phyloP scores from a whole-genome alignment of 2,888 invertebrate species.

The Augochlorella aurata region DNA sequence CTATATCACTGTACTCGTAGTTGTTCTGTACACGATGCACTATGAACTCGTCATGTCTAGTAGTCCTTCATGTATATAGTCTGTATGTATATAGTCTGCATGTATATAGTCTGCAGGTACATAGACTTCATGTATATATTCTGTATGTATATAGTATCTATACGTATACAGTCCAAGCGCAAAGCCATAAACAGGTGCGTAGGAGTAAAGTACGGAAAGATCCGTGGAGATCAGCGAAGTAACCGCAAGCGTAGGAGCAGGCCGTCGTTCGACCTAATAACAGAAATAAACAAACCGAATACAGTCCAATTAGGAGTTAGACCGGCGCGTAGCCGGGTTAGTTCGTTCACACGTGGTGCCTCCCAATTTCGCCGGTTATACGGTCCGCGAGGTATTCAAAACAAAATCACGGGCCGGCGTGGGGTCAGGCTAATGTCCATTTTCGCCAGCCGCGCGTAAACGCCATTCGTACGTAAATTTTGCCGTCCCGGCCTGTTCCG shows the following conservation, averaged over 20 bases:
- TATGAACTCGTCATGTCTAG: too few relatives aligned
- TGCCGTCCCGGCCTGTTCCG: conserved; percentile 25
- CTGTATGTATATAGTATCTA: too few relatives aligned
- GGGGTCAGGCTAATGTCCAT: conserved; percentile 35
- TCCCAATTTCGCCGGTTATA: not conserved
- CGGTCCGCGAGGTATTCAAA: conserved; percentile 6
- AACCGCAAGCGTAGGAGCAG: not conserved
- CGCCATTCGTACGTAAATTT: conserved; percentile 51
- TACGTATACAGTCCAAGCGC: too few relatives aligned
- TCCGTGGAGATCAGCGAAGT: not conserved
- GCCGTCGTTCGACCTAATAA: not conserved
- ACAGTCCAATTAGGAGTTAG: conserved; percentile 1
- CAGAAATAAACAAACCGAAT: not conserved
- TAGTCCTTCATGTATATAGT: too few relatives aligned
- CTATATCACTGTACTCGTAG: too few relatives aligned
- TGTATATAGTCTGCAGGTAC: too few relatives aligned
- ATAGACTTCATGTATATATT: too few relatives aligned
- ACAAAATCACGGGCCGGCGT: conserved; percentile 22
- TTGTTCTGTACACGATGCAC: too few relatives aligned
- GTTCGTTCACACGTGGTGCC: conserved; percentile 4
- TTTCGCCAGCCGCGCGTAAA: conserved; percentile 36
- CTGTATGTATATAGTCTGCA: too few relatives aligned
- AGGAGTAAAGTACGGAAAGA: not conserved
- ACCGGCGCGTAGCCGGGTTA: not conserved
- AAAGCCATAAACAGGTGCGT: too few relatives aligned